These are phyloP conservation scores for Tanytarsus gracilentus DNA, from an alignment of 2,888 invertebrate genomes.

Conservation along the genomic window DNA sequence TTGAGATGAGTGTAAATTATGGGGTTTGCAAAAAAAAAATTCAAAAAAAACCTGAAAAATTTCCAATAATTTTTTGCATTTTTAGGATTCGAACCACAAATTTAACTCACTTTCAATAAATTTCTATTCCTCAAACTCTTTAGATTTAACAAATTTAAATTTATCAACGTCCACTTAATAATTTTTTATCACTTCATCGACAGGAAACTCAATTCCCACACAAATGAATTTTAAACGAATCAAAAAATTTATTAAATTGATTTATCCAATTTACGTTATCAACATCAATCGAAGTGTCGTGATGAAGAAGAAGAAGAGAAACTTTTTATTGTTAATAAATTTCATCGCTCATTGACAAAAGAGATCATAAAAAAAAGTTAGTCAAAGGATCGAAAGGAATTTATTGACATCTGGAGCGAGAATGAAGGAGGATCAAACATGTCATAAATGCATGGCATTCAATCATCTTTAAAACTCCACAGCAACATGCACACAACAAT, in stretches of 20 bases:
- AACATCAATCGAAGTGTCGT: neutral
- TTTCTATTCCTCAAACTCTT: too few relatives aligned
- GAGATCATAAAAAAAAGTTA: neutral
- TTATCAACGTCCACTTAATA: neutral
- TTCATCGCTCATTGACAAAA: neutral
- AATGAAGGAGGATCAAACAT: conserved; percentile 16
- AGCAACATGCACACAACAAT: neutral
- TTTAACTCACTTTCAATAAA: too few relatives aligned
- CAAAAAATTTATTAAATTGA: neutral
- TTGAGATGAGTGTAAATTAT: too few relatives aligned
- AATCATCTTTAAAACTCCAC: conserved; percentile 27
- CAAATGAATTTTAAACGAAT: neutral
- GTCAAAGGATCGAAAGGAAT: neutral
- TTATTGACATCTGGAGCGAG: conserved; percentile 24
- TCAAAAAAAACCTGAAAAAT: too few relatives aligned
- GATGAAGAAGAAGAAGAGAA: neutral
- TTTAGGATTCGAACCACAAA: too few relatives aligned
- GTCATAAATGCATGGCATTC: conserved; percentile 29
- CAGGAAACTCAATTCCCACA: too few relatives aligned
- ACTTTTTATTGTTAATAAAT: neutral
- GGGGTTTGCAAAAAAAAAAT: too few relatives aligned
- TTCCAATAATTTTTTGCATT: too few relatives aligned
- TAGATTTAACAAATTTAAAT: too few relatives aligned
- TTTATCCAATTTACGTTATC: neutral
- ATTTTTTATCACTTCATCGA: neutral